These are phyloP conservation scores for Clusia tigrina DNA, from an alignment of 2,888 invertebrate species.

Conservation along the genomic window DNA sequence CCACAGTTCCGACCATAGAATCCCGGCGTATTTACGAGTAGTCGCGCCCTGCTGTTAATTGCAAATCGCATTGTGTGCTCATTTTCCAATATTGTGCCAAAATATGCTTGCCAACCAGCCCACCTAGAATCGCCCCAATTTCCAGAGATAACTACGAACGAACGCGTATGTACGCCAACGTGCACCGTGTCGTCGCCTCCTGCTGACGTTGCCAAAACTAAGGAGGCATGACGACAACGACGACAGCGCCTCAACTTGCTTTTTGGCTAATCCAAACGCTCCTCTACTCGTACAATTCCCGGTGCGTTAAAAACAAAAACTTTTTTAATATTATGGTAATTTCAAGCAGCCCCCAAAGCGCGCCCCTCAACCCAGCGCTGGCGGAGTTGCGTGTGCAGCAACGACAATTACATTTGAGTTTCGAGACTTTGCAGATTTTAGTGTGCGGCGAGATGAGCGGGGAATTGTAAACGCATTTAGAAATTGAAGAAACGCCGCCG, in stretches of 20 bases:
- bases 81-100: background rate
- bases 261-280: background rate
- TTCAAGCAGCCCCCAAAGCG: background rate
- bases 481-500: too few species aligned
- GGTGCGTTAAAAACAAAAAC: slow-evolving; percentile 24
- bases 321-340: slow-evolving; percentile 44
- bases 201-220: background rate
- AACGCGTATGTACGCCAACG: background rate
- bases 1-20: too few species aligned
- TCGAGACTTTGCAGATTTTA: too few species aligned
- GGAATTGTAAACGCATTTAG: too few species aligned
- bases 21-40: too few species aligned
- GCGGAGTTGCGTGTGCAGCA: too few species aligned
- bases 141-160: background rate
- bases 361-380: background rate
- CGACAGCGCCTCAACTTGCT: too few species aligned
- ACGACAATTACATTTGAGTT: too few species aligned
- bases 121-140: background rate
- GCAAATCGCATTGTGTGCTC: background rate
- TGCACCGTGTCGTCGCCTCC: background rate
- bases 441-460: too few species aligned
- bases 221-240: too few species aligned
- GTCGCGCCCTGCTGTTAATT: too few species aligned
- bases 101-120: background rate
- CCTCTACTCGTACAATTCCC: background rate